A percentile compares a stretch with the other conserved stretches of the same genome.
These are phyloP conservation scores for Vandiemenella viatica DNA, from an alignment of 2,888 invertebrate species.

Conservation along the genomic window DNA sequence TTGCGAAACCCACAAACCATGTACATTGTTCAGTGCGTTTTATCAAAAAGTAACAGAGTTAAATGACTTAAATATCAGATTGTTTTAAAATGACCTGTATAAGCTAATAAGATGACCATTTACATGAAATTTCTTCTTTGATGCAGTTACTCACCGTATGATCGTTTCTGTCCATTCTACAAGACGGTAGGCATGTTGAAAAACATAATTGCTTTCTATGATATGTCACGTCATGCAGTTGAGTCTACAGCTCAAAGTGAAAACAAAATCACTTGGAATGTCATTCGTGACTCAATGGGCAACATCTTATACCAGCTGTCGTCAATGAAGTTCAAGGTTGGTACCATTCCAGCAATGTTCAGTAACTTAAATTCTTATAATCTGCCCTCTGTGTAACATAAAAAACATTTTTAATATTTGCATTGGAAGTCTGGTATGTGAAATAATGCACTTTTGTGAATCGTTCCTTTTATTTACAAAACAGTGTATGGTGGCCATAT, in stretches of 20 bases:
- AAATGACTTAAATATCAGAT: neutral
- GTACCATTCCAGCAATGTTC: slow-evolving; percentile 13
- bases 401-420: no score
- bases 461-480: no score
- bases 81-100: neutral
- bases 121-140: neutral
- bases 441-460: no score
- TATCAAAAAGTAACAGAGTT: neutral
- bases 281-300: slow-evolving; percentile 93
- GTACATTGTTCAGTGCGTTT: no score
- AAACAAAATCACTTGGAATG: slow-evolving; percentile 97
- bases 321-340: slow-evolving; percentile 97
- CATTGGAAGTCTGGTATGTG: no score
- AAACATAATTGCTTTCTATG: slow-evolving; percentile 97
- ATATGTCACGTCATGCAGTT: slow-evolving; percentile 93
- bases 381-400: no score
- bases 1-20: no score
- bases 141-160: slow-evolving; percentile 69
- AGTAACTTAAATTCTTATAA: no score
- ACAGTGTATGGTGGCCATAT: no score
- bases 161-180: slow-evolving; percentile 99
- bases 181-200: slow-evolving; percentile 98
- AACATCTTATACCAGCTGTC: slow-evolving; percentile 92
- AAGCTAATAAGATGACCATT: no score
- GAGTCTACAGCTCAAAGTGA: slow-evolving; percentile 97